Evolutionary conservation across 2,113 vertebrate genomes (phyloP).

Genomic region (Balaeniceps rex): DNA sequence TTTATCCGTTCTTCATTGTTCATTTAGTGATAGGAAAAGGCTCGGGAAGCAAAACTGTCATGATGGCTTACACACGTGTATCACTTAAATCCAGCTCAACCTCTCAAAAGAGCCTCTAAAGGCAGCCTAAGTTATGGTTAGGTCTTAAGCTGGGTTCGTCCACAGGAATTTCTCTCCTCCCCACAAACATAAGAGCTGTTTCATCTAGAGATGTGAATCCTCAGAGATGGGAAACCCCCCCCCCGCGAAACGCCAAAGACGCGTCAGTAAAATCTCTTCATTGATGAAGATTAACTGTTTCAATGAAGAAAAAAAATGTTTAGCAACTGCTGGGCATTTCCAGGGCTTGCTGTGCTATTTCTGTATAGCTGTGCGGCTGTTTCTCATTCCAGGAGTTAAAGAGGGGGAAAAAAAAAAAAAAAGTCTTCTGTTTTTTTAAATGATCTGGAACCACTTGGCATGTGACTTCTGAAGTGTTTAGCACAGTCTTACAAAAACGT

Average conservation of each 20-base stretch:
- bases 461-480: conserved; percentile 34
- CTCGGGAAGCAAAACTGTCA: background rate
- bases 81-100: background rate
- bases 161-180: background rate
- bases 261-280: background rate
- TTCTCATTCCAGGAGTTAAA: conserved; percentile 15
- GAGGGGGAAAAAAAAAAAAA: background rate
- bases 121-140: background rate
- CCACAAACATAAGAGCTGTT: background rate
- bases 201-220: background rate
- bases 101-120: background rate
- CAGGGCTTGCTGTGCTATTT: conserved; percentile 9
- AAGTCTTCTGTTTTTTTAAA: background rate
- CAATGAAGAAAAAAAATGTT: background rate
- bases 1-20: background rate
- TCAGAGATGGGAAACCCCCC: background rate
- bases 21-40: background rate
- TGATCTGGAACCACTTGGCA: background rate
- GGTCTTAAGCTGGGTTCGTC: background rate
- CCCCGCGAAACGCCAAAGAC: background rate
- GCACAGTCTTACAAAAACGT: background rate
- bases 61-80: background rate
- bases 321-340: background rate
- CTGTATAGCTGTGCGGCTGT: background rate
- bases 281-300: conserved; percentile 4